Conservation (phyloP, 2,888 invertebrate species). For the Epinotia nisella region DNA sequence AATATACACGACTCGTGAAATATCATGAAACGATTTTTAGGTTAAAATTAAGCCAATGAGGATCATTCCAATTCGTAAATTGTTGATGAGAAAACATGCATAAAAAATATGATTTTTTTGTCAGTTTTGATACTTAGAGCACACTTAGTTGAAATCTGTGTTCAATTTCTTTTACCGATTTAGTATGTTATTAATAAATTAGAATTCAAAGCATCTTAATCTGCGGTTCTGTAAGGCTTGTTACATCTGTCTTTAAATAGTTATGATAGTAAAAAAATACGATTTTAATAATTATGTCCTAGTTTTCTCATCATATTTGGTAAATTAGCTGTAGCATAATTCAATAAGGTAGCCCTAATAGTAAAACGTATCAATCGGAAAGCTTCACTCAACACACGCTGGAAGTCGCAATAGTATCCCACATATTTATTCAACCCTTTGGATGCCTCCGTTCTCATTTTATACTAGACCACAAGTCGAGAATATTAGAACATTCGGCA, state of each 20-base stretch:
- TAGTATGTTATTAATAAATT: background rate
- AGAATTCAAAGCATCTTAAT: background rate
- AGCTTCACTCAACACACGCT: background rate
- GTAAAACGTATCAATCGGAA: slow-evolving; percentile 15
- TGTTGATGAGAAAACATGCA: background rate
- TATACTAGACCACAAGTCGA: background rate
- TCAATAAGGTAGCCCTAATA: slow-evolving; percentile 1
- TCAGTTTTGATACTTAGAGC: background rate
- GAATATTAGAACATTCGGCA: background rate
- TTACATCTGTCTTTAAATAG: background rate
- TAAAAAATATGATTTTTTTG: background rate
- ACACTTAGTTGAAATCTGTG: background rate
- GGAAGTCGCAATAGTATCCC: background rate
- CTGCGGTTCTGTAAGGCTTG: background rate
- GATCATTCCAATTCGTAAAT: background rate
- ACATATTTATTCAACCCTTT: background rate
- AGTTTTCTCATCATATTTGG: background rate
- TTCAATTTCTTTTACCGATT: background rate
- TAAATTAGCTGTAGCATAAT: background rate
- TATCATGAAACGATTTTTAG: background rate
- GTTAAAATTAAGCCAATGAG: background rate
- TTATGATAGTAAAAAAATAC: too few species aligned
- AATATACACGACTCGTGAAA: background rate
- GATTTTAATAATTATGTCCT: background rate
- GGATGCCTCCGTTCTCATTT: background rate